These are phyloP conservation scores for Etia nguti DNA, from an alignment of 2,113 vertebrate genomes.

Conservation along the genomic window DNA sequence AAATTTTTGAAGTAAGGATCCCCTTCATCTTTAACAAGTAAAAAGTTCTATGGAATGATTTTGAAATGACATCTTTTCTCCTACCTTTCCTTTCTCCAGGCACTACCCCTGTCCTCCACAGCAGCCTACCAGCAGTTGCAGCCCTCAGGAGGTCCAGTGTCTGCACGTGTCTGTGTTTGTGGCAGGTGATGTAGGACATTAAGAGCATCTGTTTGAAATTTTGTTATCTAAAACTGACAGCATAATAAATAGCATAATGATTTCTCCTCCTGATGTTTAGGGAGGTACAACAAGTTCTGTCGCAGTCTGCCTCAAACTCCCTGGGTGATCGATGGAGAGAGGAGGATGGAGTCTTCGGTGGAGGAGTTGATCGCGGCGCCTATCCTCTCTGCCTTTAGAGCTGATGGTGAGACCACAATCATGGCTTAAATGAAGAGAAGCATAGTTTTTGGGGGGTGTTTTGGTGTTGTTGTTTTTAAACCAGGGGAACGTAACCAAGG, in stretches of 20 bases:
- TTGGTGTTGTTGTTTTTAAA: not conserved
- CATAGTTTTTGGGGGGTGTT: not conserved
- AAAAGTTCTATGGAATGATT: not conserved
- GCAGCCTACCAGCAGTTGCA: conserved; percentile 71
- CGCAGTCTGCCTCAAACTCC: conserved; percentile 94
- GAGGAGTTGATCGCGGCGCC: conserved; percentile 92
- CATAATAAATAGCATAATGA: not conserved
- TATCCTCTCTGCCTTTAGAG: conserved; percentile 82
- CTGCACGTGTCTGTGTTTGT: conserved; percentile 86
- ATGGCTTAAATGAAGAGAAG: not conserved
- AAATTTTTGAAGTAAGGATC: conserved; percentile 81
- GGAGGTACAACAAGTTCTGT: conserved; percentile 96
- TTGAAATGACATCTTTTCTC: not conserved
- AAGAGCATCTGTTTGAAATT: not conserved
- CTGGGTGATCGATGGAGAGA: conserved; percentile 95
- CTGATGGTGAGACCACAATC: conserved; percentile 75
- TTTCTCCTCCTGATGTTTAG: conserved; percentile 49
- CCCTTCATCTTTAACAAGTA: not conserved
- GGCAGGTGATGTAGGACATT: conserved; percentile 74
- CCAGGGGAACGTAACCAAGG: not conserved
- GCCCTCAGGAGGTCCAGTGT: conserved; percentile 82
- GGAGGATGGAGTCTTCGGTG: conserved; percentile 95
- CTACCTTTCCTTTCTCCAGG: not conserved
- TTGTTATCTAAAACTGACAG: not conserved
- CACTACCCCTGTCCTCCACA: conserved; percentile 80